Evolutionary conservation across 2,797 vertebrate genomes (phyloP), one percentile per base, ranked within the genome.

Genomic region (Takifugu ocellatus): DNA sequence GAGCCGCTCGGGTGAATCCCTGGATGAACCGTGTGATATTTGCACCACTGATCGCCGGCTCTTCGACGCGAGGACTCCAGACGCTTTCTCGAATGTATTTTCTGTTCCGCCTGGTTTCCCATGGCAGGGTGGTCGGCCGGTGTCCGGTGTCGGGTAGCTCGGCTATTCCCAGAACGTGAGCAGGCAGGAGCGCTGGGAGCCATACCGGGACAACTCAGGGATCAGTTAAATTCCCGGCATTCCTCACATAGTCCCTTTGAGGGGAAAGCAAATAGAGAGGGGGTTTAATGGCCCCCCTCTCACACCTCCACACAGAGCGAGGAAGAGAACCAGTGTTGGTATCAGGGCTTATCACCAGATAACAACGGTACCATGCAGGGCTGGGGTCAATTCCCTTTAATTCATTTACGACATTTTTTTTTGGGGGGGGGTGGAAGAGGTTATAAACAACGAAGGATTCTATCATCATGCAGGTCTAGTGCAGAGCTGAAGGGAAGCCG

Each of bases 221-320:
- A 86, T 87, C 85, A 83, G 78, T 84, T 51, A 55, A 61, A 88
- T 87, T 85, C 86, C 80, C 71, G 0, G 58, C 79, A 89, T 89
- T 90, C 86, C 80, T 77, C 36, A 17, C 85, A 84, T 89, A 87
- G 82, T 78, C 85, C 61, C 78, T 85, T 80, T 81, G 77, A 85
- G 72, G 80, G 71, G 78, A 82, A 80, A 82, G 82, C 81, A 84
- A 86, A 85, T 86, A 84, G 66, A 80, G 75, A 75, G 70, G 75
- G 75, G 75, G 71, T 84, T 84, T 74, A 78, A 66, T 62, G 25
- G 1, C 61, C 61, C 51, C 75, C 16, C 49, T 15, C 66, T 58
- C 59, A 70, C 81, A 83, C 77, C 64, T 77, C 72, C 68, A 54
- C 70, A 51, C 68, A 66, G 62, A 58, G 72, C n/a, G 65, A 67